Percentiles rank a stretch among this genome's conserved stretches.
Conservation (phyloP, 1,140 invertebrate genomes). For the Bicyclus anynana region DNA sequence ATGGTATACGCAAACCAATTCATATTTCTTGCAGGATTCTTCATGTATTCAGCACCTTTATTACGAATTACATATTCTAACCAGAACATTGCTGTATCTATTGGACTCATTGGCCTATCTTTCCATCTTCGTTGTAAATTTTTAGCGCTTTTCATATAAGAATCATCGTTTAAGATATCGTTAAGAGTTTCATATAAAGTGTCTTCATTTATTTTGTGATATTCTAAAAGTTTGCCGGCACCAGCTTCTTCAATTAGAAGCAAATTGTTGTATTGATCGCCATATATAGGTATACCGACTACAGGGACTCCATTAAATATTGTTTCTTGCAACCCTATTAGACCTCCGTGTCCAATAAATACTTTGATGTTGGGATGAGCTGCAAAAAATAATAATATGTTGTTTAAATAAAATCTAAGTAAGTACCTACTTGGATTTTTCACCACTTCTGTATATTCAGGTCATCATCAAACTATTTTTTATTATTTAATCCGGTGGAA, state of each 20-base stretch:
- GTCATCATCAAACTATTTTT: too few relatives aligned
- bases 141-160: constrained; percentile 56
- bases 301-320: constrained; percentile 82
- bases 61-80: constrained; percentile 79
- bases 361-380: constrained; percentile 75
- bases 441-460: too few relatives aligned
- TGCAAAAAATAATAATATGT: too few relatives aligned
- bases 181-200: constrained; percentile 35
- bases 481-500: too few relatives aligned
- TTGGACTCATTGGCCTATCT: constrained; percentile 75
- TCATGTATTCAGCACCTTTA: constrained; percentile 77
- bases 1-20: constrained; percentile 79
- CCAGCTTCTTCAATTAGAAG: constrained; percentile 65
- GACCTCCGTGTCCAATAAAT: constrained; percentile 83
- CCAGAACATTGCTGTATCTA: constrained; percentile 81
- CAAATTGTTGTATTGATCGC: constrained; percentile 79
- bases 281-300: constrained; percentile 81
- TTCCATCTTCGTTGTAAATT: constrained; percentile 69
- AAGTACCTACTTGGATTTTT: too few relatives aligned
- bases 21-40: constrained; percentile 78
- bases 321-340: constrained; percentile 82
- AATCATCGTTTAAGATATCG: constrained; percentile 44
- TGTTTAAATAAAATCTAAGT: too few relatives aligned
- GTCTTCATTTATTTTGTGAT: constrained; percentile 53
- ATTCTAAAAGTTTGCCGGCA: constrained; percentile 60